Conservation (phyloP, 2,113 vertebrate species). For the Corythornis cristatus region DNA sequence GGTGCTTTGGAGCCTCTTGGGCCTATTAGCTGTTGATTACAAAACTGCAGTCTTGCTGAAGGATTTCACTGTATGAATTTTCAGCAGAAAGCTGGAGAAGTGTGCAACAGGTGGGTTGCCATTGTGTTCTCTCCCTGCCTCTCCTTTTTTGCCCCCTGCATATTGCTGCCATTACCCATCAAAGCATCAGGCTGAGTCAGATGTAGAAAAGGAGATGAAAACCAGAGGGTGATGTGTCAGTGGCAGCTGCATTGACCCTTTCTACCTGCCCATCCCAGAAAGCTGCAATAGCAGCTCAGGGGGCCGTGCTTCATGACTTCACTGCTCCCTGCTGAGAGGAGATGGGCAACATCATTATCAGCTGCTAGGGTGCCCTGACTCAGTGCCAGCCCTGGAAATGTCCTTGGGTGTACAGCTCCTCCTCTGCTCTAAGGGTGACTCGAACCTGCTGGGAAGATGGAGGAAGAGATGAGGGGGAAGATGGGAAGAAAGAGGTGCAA, state of each 20-base stretch:
- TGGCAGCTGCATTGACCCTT: background rate
- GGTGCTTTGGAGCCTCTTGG: background rate
- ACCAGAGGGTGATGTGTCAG: background rate
- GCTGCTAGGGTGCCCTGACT: background rate
- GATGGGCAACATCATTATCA: background rate
- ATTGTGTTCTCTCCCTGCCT: background rate
- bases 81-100: background rate
- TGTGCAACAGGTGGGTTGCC: background rate
- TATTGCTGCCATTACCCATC: constrained; percentile 8
- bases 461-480: background rate
- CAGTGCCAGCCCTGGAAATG: background rate
- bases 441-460: background rate
- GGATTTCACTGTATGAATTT: background rate
- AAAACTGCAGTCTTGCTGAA: background rate
- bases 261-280: background rate
- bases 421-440: background rate
- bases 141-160: background rate
- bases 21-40: background rate
- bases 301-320: background rate
- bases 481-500: background rate
- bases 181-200: constrained; percentile 31
- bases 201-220: background rate
- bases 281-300: background rate
- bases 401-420: background rate
- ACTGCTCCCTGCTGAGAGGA: background rate